Evolutionary conservation across 2,113 vertebrate species (phyloP).

Genomic region (Oreochromis spilurus): DNA sequence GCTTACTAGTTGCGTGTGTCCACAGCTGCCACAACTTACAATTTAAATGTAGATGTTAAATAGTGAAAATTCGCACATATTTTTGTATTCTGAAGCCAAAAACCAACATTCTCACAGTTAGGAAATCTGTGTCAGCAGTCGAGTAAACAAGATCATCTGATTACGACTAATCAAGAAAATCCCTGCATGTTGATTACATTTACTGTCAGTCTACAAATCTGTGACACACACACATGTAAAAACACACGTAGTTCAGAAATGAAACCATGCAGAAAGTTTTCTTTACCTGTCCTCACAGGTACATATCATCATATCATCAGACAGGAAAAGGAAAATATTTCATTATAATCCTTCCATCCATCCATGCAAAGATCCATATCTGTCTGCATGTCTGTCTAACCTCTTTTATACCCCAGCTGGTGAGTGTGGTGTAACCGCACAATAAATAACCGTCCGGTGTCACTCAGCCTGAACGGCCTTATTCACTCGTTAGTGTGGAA

Average conservation of each 20-base stretch:
- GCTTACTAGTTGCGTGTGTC: background rate
- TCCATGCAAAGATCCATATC: background rate
- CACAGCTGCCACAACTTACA: background rate
- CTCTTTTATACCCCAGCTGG: background rate
- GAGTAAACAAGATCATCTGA: background rate
- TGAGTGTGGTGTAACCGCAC: background rate
- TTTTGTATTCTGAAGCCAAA: background rate
- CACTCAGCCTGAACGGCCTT: background rate
- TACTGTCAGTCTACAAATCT: background rate
- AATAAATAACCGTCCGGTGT: conserved; percentile 8
- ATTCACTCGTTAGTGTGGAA: conserved; percentile 28
- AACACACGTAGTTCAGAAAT: background rate
- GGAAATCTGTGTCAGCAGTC: background rate
- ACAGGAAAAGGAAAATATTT: background rate
- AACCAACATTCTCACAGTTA: background rate
- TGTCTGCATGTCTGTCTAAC: background rate
- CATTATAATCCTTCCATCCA: background rate
- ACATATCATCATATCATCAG: background rate
- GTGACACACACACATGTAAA: background rate
- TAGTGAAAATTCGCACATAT: background rate
- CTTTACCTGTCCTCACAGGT: background rate
- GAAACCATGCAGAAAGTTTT: background rate
- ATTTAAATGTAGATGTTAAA: background rate
- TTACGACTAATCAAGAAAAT: background rate
- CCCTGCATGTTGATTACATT: background rate